These are phyloP conservation scores for Buathra laborator DNA, from an alignment of 2,888 invertebrate genomes.

Conservation along the genomic window DNA sequence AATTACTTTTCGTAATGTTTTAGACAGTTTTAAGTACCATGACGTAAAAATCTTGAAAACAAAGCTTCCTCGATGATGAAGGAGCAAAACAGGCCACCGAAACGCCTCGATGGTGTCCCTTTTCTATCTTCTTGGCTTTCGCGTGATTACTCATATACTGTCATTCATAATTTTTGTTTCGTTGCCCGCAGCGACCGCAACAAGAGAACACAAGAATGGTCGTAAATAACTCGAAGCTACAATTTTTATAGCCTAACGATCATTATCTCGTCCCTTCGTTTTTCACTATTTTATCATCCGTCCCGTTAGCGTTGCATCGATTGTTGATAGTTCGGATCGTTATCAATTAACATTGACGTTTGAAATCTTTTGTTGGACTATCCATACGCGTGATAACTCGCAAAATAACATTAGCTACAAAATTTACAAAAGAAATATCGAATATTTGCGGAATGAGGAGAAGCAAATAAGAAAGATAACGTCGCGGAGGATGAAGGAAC, in stretches of 20 bases:
- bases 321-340: not conserved
- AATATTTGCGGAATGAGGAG: not conserved
- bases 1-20: too few relatives aligned
- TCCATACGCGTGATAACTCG: not conserved
- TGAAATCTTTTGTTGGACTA: not conserved
- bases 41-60: too few relatives aligned
- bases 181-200: not conserved
- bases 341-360: not conserved
- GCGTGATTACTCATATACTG: constrained; percentile 34
- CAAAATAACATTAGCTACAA: not conserved
- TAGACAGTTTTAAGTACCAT: too few relatives aligned
- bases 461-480: not conserved
- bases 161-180: constrained; percentile 45
- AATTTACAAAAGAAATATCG: not conserved
- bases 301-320: not conserved
- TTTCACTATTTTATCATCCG: constrained; percentile 5
- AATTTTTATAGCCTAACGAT: constrained; percentile 40
- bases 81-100: too few relatives aligned
- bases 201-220: constrained; percentile 20
- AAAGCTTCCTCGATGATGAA: too few relatives aligned
- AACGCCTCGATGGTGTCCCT: too few relatives aligned
- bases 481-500: not conserved
- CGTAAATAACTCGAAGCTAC: constrained; percentile 44
- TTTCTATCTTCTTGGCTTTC: not conserved
- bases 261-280: constrained; percentile 24